Evolutionary conservation across 2,797 vertebrate species (phyloP).

Genomic region (Zenarchopterus dispar): DNA sequence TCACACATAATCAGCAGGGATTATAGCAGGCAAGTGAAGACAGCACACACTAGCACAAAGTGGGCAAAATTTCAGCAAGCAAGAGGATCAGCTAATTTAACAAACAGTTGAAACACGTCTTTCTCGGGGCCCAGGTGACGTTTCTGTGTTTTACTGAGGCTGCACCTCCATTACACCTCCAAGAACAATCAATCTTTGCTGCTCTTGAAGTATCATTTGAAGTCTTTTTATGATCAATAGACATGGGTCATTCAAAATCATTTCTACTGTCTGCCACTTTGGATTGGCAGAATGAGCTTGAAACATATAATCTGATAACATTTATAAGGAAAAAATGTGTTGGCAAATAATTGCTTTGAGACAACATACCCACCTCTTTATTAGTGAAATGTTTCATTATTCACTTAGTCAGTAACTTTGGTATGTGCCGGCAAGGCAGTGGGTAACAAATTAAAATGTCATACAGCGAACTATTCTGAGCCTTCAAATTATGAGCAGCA

Average conservation of each 20-base stretch:
- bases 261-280: no score
- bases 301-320: no score
- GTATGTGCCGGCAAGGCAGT: no score
- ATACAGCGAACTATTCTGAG: no score
- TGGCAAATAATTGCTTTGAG: no score
- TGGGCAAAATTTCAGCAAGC: constrained; percentile 40
- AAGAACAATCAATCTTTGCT: constrained; percentile 41
- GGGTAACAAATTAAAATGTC: no score
- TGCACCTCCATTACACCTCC: constrained; percentile 53
- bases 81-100: constrained; percentile 32
- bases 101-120: constrained; percentile 52
- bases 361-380: no score
- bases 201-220: constrained; percentile 39
- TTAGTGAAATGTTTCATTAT: no score
- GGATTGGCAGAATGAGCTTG: no score
- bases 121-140: constrained; percentile 39
- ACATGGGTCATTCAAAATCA: neutral
- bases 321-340: no score
- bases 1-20: constrained; percentile 39
- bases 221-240: constrained; percentile 13
- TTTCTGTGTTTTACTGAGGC: constrained; percentile 41
- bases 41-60: constrained; percentile 16
- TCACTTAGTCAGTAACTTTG: no score
- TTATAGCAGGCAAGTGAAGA: constrained; percentile 37
- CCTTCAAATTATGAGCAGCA: no score